Percentiles rank a stretch among this genome's conserved stretches.
Evolutionary conservation across 1,140 invertebrate genomes (phyloP).

Genomic region (Leptoteleia sp.): DNA sequence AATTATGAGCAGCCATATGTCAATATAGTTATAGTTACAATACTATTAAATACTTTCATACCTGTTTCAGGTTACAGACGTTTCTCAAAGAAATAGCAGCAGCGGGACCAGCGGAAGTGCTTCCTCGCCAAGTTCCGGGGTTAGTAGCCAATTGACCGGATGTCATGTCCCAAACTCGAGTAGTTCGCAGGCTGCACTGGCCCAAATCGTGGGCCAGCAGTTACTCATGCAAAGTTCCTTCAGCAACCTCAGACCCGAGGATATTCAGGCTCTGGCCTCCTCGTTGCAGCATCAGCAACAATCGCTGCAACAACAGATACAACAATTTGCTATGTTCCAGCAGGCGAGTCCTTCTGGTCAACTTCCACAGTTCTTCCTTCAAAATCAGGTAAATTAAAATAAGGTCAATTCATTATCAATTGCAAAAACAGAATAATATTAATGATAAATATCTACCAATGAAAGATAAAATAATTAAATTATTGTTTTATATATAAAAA

Average conservation of each 20-base stretch:
- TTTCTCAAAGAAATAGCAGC: constrained; percentile 81
- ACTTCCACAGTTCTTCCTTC: constrained; percentile 87
- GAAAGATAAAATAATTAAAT: too few relatives aligned
- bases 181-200: constrained; percentile 83
- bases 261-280: constrained; percentile 85
- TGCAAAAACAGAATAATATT: too few relatives aligned
- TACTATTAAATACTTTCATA: constrained; percentile 3
- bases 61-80: constrained; percentile 4
- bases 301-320: constrained; percentile 84
- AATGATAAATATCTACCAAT: too few relatives aligned
- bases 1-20: too few relatives aligned
- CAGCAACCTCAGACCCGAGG: constrained; percentile 82
- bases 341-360: constrained; percentile 81
- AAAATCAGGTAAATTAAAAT: constrained; percentile 85
- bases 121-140: constrained; percentile 82
- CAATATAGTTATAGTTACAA: background rate
- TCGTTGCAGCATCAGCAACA: constrained; percentile 85
- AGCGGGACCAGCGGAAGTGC: constrained; percentile 80
- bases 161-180: constrained; percentile 77
- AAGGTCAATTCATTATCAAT: too few relatives aligned
- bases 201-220: constrained; percentile 85
- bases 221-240: constrained; percentile 82
- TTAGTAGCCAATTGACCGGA: constrained; percentile 81
- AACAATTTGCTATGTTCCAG: constrained; percentile 88
- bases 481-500: too few relatives aligned